Evolutionary conservation across 1,140 invertebrate genomes (phyloP).

Genomic region (Scaptomyza montana): DNA sequence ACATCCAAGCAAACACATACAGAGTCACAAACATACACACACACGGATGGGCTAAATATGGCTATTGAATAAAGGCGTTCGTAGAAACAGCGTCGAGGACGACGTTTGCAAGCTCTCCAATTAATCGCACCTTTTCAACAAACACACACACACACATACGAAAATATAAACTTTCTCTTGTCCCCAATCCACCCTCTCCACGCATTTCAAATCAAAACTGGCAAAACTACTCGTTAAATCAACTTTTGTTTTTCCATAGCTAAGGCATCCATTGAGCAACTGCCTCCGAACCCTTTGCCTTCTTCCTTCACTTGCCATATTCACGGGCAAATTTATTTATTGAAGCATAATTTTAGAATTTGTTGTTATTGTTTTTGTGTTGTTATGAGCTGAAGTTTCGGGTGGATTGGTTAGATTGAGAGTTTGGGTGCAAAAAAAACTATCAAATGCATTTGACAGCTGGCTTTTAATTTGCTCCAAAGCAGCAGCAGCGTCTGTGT

Average conservation of each 20-base stretch:
- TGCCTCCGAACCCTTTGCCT: background rate
- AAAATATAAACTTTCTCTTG: background rate
- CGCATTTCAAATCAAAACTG: conserved; percentile 58
- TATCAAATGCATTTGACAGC: conserved; percentile 78
- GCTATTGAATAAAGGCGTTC: conserved; percentile 47
- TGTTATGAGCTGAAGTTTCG: background rate
- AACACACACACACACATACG: conserved; percentile 26
- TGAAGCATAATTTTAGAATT: conserved; percentile 76
- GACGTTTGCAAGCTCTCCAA: conserved; percentile 56
- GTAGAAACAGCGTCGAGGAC: conserved; percentile 9
- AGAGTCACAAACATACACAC: background rate
- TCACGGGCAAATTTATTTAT: conserved; percentile 70
- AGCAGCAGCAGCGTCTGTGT: conserved; percentile 24
- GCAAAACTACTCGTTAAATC: conserved; percentile 60
- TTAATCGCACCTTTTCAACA: conserved; percentile 80
- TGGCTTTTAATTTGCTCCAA: conserved; percentile 61
- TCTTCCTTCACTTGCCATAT: background rate
- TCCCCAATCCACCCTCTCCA: background rate
- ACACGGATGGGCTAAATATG: conserved; percentile 1
- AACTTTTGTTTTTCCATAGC: conserved; percentile 47
- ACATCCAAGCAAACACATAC: background rate
- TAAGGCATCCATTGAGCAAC: conserved; percentile 14
- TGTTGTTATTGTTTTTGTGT: conserved; percentile 46
- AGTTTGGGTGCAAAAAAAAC: conserved; percentile 37
- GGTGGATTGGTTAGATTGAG: background rate